Base-by-base conservation (phyloP, 2,797 vertebrate species). In the Pseudopleuronectes americanus region DNA sequence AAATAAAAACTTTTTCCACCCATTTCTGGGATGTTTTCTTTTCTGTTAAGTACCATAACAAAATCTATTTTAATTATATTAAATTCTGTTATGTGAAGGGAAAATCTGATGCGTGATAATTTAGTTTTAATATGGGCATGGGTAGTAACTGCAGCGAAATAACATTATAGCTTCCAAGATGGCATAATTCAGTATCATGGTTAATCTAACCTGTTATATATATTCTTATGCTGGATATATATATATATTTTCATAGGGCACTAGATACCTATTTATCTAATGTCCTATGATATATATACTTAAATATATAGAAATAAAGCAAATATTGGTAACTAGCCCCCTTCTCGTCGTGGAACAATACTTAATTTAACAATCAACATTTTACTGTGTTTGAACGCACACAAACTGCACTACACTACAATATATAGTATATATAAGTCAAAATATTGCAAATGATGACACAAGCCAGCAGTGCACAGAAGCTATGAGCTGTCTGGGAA, bases 381-480 rank as follows among this genome's bases (percentile, higher is more conserved):
- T 16, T 59, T 31, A 58, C 28, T 17, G 19, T 57, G 64, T 43
- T 21, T 65, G 24, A 69, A 16, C 26, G 51, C 19, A 70, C 17
- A 52, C 22, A 19, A 61, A 61, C 71, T 64, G 21, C 28, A 65
- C 53, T 47, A 14, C 4, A 56, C 17, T 19, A 38, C 36, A 38
- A 38, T 31, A 26, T 52, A 64, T 69, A 52, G 17, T 38, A 38
- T 38, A 38, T 38, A 38, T 38, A 63, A 53, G 63, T 73, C 31
- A 41, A 53, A 83, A 72, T 45, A 52, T 22, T 59, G 21, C 9
- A 24, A 43, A 65, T 26, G 31, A 36, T 31, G 64, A 71, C 24
- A 62, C 13, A 63, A 77, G 66, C 17, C 54, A 75, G 38, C 56
- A 1, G 36, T 26, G 47, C 51, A 80, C 74, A 83, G 71, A 87